Evolutionary conservation across 2,888 invertebrate genomes (phyloP).

Genomic region (Dexiosoma caninum): DNA sequence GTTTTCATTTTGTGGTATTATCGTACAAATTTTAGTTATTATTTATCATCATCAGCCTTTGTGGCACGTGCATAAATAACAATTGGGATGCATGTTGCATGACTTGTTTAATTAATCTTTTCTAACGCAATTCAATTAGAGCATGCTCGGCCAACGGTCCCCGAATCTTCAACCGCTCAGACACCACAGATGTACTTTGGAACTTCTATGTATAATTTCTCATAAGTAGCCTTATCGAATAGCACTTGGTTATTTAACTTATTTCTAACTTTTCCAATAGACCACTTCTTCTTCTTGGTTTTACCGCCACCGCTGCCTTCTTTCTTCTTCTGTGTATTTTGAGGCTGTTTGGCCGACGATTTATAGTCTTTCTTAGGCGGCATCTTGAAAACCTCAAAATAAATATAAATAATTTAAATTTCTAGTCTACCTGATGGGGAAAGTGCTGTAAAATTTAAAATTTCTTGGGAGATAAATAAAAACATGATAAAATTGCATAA

Average conservation of each 20-base stretch:
- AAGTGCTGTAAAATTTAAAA: too few relatives aligned
- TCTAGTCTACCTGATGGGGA: too few relatives aligned
- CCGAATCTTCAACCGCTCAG: constrained; percentile 98
- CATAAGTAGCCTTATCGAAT: constrained; percentile 98
- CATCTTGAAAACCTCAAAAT: constrained; percentile 79
- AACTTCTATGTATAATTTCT: constrained; percentile 97
- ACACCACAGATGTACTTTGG: constrained; percentile 97
- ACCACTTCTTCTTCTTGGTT: constrained; percentile 99
- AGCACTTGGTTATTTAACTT: constrained; percentile 99
- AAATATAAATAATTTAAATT: too few relatives aligned
- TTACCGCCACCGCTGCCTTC: constrained; percentile 96
- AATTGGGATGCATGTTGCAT: constrained; percentile 97
- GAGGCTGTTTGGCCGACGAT: constrained; percentile 93
- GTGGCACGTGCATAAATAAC: constrained; percentile 98
- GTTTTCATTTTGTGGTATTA: too few relatives aligned
- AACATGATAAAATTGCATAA: too few relatives aligned
- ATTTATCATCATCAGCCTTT: constrained; percentile 94
- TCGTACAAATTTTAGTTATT: too few relatives aligned
- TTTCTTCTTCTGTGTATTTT: constrained; percentile 96
- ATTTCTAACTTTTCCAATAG: constrained; percentile 99
- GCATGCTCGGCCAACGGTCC: constrained; percentile 97
- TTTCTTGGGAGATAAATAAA: too few relatives aligned
- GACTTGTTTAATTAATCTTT: constrained; percentile 96
- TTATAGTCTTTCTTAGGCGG: constrained; percentile 96
- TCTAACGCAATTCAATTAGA: constrained; percentile 93